Percentiles rank a stretch among this genome's conserved stretches.
Conservation (phyloP, 1,140 invertebrate species). For the Bombus superbus region DNA sequence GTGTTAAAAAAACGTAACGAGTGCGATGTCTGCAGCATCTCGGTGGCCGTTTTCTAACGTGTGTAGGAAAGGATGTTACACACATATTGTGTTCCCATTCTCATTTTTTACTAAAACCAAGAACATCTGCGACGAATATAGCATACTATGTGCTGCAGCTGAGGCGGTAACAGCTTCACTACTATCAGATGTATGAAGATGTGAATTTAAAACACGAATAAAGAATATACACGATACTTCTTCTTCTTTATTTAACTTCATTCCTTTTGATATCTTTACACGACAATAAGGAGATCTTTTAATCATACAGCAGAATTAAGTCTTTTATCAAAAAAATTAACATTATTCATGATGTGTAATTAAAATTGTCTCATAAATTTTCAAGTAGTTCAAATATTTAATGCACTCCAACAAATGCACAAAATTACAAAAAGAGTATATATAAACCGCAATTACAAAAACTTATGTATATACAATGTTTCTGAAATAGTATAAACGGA, state of each 20-base stretch:
- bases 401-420: not conserved
- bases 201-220: constrained; percentile 76
- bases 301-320: not conserved
- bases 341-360: no score
- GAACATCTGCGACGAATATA: constrained; percentile 57
- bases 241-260: not conserved
- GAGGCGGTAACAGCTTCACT: constrained; percentile 36
- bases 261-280: not conserved
- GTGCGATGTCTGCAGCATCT: constrained; percentile 4
- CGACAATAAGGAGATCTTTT: not conserved
- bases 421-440: not conserved
- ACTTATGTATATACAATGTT: not conserved
- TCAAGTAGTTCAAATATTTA: not conserved
- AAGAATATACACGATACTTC: constrained; percentile 73
- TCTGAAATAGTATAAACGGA: no score
- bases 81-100: constrained; percentile 51
- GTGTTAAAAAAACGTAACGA: not conserved
- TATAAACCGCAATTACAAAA: not conserved
- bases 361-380: no score
- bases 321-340: not conserved
- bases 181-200: constrained; percentile 75
- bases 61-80: constrained; percentile 29
- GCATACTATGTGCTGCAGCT: constrained; percentile 53
- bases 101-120: constrained; percentile 53
- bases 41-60: constrained; percentile 39